Evolutionary conservation across 30 jellyfish, hydroid and myxozoan species (phyloP).

Genomic region (Aurelia sp.): DNA sequence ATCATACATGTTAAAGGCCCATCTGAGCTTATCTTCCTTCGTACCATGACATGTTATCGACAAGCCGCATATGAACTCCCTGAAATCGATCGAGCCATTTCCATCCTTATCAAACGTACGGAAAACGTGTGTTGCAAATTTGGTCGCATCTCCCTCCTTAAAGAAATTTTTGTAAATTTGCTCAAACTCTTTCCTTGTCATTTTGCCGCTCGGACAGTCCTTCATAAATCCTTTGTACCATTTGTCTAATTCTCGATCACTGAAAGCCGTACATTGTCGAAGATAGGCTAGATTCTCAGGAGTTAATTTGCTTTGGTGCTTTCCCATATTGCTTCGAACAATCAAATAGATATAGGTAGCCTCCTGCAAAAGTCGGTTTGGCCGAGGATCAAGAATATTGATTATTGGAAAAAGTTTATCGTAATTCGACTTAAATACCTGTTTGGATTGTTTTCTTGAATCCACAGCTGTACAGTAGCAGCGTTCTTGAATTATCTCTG

Average conservation of each 20-base stretch:
- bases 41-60: conserved; percentile 99
- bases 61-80: conserved; percentile 98
- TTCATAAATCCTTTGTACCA: conserved; percentile 99
- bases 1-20: conserved; percentile 99
- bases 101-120: conserved; percentile 99
- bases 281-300: conserved; percentile 92
- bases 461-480: not conserved
- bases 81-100: conserved; percentile 95
- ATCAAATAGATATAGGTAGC: not conserved
- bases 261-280: conserved; percentile 98
- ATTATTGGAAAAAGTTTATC: not conserved
- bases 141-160: conserved; percentile 99
- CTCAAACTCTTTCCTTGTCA: conserved; percentile 98
- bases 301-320: conserved; percentile 96
- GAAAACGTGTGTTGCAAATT: conserved; percentile 97
- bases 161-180: conserved; percentile 96
- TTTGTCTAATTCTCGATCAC: conserved; percentile 94
- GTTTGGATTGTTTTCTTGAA: not conserved
- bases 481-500: not conserved
- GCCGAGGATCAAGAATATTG: not conserved
- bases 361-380: not conserved
- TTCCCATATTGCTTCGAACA: conserved; percentile 80
- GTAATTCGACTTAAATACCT: conserved; percentile 8
- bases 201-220: conserved; percentile 98
- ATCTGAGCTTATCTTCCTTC: conserved; percentile 97